phyloP scores from a whole-genome alignment of 2,113 vertebrate species.

The Halcyon malimbica region DNA sequence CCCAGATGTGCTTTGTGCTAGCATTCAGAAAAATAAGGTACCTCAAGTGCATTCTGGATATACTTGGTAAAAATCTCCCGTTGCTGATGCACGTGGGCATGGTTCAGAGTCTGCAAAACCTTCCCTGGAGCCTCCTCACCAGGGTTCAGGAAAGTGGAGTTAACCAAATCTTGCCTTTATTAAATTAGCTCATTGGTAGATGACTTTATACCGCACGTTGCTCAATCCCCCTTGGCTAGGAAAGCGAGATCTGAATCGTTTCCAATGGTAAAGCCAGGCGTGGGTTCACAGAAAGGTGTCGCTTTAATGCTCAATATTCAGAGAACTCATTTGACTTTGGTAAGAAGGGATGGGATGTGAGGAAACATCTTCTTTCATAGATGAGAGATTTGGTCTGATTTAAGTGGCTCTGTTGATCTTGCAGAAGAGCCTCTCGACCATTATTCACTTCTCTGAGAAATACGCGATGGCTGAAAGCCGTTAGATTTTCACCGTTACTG shows the following conservation, averaged over 20 bases:
- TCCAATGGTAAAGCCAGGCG: too few relatives aligned
- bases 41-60: neutral
- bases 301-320: neutral
- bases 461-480: neutral
- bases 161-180: neutral
- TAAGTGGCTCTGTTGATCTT: neutral
- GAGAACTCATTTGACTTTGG: neutral
- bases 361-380: neutral
- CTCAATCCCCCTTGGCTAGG: neutral
- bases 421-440: neutral
- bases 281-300: neutral
- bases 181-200: neutral
- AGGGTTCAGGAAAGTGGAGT: accelerated
- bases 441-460: neutral
- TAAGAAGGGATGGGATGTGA: neutral
- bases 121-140: neutral
- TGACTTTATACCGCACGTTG: accelerated
- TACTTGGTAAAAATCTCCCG: neutral
- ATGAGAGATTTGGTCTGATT: neutral
- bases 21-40: neutral
- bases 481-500: neutral
- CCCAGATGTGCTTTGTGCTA: neutral
- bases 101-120: neutral
- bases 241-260: accelerated
- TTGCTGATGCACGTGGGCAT: accelerated